Evolutionary conservation across 92 coral and sea anemone genomes (phyloP), one percentile per base, ranked within the genome.

Genomic region (Porites cylindrica): DNA sequence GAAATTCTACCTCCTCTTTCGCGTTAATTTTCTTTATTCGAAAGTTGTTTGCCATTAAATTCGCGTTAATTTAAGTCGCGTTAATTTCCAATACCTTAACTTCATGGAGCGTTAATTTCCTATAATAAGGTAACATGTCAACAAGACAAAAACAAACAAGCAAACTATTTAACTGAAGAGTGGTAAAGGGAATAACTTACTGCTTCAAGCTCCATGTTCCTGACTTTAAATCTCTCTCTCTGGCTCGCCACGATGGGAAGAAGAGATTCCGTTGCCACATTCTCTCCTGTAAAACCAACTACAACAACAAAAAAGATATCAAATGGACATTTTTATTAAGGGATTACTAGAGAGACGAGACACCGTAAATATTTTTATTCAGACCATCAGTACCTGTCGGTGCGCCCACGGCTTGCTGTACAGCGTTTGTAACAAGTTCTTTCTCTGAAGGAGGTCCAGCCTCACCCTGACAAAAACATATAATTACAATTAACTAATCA

Each of bases 231-330:
- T 80, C 99, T 88, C 43, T 97, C 98, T 24, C 99, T 91, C 76
- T 97, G 99, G 82, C 99, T 97, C 19, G 99, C 96, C 63, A 97
- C 95, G 65, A 97, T 97, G 10, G 99, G 98, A 19, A 97, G 95
- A 70, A 97, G 83, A 23, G 99, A 97, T 66, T 92, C 96, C 51
- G 88, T 84, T 10, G 97, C 93, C 6, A 90, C 81, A n/a, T 90
- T 89, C 76, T 93, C 98, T 8, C 89, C 83, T n/a, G 89, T 14
- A 51, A 68, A 20, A 5, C 83, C 76, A 66, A 18, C 89, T 67
- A 21, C 18, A 7, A 65, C 58, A 24, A 19, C 12, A 67, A 4
- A 67, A 24, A 14, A 78, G 23, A 20, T 38, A 20, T 23, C 18
- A 11, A 72, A 72, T 50, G 47, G 47, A 38, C 47, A 38, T 38